Conservation (phyloP, 2,797 vertebrate genomes). For the Coreius guichenoti region DNA sequence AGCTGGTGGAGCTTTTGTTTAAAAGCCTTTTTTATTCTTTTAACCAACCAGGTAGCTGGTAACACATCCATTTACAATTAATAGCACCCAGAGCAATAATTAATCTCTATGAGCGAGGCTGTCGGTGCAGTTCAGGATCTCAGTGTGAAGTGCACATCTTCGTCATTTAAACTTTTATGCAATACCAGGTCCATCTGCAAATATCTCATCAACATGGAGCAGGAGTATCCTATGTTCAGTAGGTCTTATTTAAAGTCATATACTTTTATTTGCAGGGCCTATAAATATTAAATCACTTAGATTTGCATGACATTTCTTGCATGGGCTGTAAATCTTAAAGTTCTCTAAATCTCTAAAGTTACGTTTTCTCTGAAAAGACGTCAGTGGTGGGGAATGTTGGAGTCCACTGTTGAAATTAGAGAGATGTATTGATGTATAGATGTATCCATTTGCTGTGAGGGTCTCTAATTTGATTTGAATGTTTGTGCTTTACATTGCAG, state of each 20-base stretch:
- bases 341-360: too few species aligned
- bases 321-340: constrained; percentile 37
- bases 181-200: neutral
- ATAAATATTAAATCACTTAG: constrained; percentile 19
- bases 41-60: constrained; percentile 1
- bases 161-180: neutral
- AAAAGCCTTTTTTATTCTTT: neutral
- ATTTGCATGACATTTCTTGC: neutral
- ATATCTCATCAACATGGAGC: constrained; percentile 24
- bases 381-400: neutral
- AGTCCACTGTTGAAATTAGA: constrained; percentile 6
- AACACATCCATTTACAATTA: neutral
- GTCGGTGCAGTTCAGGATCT: neutral
- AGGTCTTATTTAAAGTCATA: constrained; percentile 13
- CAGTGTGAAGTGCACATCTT: neutral
- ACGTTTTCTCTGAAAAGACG: neutral
- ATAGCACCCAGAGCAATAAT: neutral
- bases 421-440: neutral
- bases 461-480: neutral
- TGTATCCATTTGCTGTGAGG: neutral
- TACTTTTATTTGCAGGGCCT: neutral
- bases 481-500: neutral
- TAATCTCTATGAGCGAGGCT: neutral
- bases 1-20: constrained; percentile 7
- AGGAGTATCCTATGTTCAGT: neutral